phyloP scores from a whole-genome alignment of 2,888 invertebrate genomes.

The Belgica antarctica region DNA sequence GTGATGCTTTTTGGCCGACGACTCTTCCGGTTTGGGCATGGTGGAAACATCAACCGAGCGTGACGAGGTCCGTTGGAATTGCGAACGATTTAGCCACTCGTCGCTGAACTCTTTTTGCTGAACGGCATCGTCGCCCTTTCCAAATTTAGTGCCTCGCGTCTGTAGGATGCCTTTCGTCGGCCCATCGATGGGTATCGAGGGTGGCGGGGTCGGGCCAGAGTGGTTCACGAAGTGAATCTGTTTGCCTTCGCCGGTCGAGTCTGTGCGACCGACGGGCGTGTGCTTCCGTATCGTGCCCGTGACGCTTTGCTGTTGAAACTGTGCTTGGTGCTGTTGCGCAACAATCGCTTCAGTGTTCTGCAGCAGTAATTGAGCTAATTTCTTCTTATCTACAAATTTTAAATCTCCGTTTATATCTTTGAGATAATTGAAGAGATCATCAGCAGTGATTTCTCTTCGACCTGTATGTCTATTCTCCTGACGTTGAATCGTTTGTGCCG shows the following conservation, averaged over 20 bases:
- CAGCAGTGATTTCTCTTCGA: slow-evolving; percentile 41
- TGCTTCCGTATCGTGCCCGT: slow-evolving; percentile 37
- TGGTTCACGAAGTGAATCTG: slow-evolving; percentile 38
- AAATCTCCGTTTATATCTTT: slow-evolving; percentile 43
- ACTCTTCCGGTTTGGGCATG: slow-evolving; percentile 50
- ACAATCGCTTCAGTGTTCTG: slow-evolving; percentile 48
- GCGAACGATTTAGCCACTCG: slow-evolving; percentile 55
- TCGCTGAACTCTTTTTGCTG: slow-evolving; percentile 47
- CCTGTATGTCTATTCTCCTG: slow-evolving; percentile 38
- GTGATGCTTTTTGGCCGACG: slow-evolving; percentile 50
- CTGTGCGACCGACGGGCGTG: slow-evolving; percentile 45
- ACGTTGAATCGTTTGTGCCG: slow-evolving; percentile 30
- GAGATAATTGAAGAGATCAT: slow-evolving; percentile 42
- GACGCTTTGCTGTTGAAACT: slow-evolving; percentile 14
- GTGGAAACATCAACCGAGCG: slow-evolving; percentile 54
- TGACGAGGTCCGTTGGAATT: slow-evolving; percentile 54
- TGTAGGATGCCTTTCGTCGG: slow-evolving; percentile 39
- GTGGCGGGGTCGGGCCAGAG: slow-evolving; percentile 32
- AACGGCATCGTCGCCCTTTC: not conserved
- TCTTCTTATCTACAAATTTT: slow-evolving; percentile 42
- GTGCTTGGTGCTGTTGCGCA: slow-evolving; percentile 25
- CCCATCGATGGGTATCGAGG: slow-evolving; percentile 26
- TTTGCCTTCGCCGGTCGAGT: slow-evolving; percentile 47
- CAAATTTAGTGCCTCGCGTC: slow-evolving; percentile 28
- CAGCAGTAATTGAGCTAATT: slow-evolving; percentile 46